Evolutionary conservation across 1,140 invertebrate species (phyloP), one percentile per base, ranked within the genome.

Genomic region (Ceratitis capitata): DNA sequence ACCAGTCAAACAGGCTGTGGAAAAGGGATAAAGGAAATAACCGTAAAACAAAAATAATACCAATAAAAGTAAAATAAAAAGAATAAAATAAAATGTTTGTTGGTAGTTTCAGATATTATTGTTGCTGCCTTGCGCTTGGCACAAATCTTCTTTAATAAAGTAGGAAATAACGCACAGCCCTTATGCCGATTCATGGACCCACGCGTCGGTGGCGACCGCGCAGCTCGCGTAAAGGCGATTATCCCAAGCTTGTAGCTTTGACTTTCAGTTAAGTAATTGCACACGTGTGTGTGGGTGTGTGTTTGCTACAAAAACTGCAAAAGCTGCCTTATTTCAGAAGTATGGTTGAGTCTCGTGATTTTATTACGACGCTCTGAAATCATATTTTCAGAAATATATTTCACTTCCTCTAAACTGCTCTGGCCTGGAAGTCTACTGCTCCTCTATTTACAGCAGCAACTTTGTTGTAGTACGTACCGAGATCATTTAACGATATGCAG

Each of bases 91-190:
- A 78, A 47, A 19, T 42, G 69, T 19, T 26, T 45, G 69, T 35
- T 35, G 29, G 61, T 23, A n/a, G n/a, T 78, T 69, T 0, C 39
- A 23, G 39, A 45, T 78, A 45, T 78, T 32, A 45, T 78, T 78
- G 39, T 9, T 47, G 69, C 26, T 78, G 39, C 23, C 23, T 78
- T 47, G n/a, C 19, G 19, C n/a, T 78, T 78, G 39, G 69, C 64
- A 69, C 35, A 69, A 69, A 69, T 69, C 64, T 39, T 39, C 64
- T 69, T 69, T 39, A 69, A 19, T 69, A 69, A 35, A 69, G 64
- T 69, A 39, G 64, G 32, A 69, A 69, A 69, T 69, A 39, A 69
- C 64, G 64, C 64, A 69, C 29, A 69, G 32, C 69, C 10, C 26
- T 78, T 39, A 78, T 23, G 42, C 39, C 2, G 69, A 78, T 78